Evolutionary conservation across 2,888 invertebrate genomes (phyloP).

Genomic region (Chrysolina haemoptera): DNA sequence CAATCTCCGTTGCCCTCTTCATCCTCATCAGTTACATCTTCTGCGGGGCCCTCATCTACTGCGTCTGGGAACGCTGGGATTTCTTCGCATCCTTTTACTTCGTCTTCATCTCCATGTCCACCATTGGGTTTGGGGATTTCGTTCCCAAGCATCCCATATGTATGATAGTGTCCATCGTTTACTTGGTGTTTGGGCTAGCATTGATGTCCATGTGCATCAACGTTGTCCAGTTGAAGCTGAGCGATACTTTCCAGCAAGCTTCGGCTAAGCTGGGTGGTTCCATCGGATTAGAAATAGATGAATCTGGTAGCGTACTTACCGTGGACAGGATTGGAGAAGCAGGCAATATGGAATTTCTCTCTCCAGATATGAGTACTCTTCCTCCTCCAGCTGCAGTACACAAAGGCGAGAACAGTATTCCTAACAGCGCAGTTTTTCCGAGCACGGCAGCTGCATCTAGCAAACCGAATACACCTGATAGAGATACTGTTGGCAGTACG

Average conservation of each 20-base stretch:
- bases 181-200: slow-evolving; percentile 94
- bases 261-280: slow-evolving; percentile 89
- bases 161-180: slow-evolving; percentile 93
- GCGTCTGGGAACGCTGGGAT: slow-evolving; percentile 87
- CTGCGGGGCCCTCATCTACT: slow-evolving; percentile 86
- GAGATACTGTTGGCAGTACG: background rate
- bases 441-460: background rate
- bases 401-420: background rate
- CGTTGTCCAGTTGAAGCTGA: slow-evolving; percentile 87
- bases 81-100: slow-evolving; percentile 97
- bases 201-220: slow-evolving; percentile 98
- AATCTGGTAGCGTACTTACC: slow-evolving; percentile 57
- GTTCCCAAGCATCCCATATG: slow-evolving; percentile 85
- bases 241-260: slow-evolving; percentile 87
- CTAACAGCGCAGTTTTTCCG: background rate
- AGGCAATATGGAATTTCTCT: background rate
- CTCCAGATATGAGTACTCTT: background rate
- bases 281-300: slow-evolving; percentile 83
- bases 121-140: slow-evolving; percentile 96
- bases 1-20: slow-evolving; percentile 89
- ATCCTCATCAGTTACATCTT: slow-evolving; percentile 90
- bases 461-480: background rate
- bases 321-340: background rate
- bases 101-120: slow-evolving; percentile 96
- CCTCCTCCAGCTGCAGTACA: background rate